Conservation (phyloP, 2,888 invertebrate species). For the Apodemia duryi region DNA sequence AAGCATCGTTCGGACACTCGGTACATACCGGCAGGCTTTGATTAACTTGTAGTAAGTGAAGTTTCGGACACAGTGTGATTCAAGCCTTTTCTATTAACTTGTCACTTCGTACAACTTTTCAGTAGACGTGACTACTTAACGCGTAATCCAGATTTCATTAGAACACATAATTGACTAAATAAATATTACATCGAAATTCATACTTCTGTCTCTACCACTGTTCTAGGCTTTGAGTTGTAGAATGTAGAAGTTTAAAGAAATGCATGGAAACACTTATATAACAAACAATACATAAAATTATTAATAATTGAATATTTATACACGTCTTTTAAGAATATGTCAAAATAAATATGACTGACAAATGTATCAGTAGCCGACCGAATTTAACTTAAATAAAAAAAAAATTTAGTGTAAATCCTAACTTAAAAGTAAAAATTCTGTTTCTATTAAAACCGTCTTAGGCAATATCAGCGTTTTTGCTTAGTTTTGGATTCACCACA, state of each 20-base stretch:
- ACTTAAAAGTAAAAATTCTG: too few relatives aligned
- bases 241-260: conserved; percentile 21
- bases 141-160: conserved; percentile 42
- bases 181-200: conserved; percentile 40
- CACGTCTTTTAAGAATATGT: too few relatives aligned
- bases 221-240: conserved; percentile 47
- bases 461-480: too few relatives aligned
- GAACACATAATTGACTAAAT: conserved; percentile 49
- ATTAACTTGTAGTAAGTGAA: conserved; percentile 64
- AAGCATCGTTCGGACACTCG: conserved; percentile 41
- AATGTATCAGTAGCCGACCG: too few relatives aligned
- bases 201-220: conserved; percentile 38
- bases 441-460: too few relatives aligned
- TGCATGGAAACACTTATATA: background rate
- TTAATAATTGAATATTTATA: background rate
- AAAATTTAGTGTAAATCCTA: too few relatives aligned
- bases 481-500: too few relatives aligned
- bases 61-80: conserved; percentile 44
- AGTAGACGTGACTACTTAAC: conserved; percentile 38
- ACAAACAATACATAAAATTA: background rate
- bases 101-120: conserved; percentile 24
- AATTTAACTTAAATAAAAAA: too few relatives aligned
- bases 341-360: too few relatives aligned
- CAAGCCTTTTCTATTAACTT: conserved; percentile 54
- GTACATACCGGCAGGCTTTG: conserved; percentile 44